These are phyloP conservation scores for Phycodurus eques DNA, from an alignment of 2,113 vertebrate species.

Conservation along the genomic window DNA sequence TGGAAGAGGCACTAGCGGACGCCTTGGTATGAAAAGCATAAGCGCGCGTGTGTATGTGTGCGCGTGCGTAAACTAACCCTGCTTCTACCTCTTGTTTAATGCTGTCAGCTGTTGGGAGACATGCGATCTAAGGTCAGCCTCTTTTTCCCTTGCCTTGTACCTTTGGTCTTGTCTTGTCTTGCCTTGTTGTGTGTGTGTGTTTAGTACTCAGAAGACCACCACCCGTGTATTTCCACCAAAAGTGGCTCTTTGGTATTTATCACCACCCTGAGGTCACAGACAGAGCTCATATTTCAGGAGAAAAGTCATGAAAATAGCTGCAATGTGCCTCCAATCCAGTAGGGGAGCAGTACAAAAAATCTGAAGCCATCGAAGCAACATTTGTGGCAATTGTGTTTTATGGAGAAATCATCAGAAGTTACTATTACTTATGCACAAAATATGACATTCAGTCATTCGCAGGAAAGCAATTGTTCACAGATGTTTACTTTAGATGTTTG, in stretches of 20 bases:
- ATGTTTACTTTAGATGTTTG: no score
- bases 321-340: no score
- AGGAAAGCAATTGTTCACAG: no score
- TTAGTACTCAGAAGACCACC: not conserved
- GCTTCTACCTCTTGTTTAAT: conserved; percentile 75
- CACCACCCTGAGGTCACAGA: no score
- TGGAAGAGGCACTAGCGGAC: conserved; percentile 95
- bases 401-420: no score
- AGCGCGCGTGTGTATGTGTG: not conserved
- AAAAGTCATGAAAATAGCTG: no score
- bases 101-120: conserved; percentile 99
- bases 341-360: no score
- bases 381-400: no score
- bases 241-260: not conserved
- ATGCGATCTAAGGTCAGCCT: conserved; percentile 94
- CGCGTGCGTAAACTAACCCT: conserved; percentile 54
- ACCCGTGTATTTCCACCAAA: not conserved
- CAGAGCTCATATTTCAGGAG: no score
- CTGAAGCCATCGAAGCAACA: no score
- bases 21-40: conserved; percentile 80
- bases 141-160: conserved; percentile 44
- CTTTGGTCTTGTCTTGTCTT: conserved; percentile 33
- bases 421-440: no score
- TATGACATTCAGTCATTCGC: no score
- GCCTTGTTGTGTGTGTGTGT: not conserved